A percentile compares a stretch with the other conserved stretches of the same genome.
These are phyloP conservation scores for Leptocoma aspasia DNA, from an alignment of 2,113 vertebrate genomes.

Conservation along the genomic window DNA sequence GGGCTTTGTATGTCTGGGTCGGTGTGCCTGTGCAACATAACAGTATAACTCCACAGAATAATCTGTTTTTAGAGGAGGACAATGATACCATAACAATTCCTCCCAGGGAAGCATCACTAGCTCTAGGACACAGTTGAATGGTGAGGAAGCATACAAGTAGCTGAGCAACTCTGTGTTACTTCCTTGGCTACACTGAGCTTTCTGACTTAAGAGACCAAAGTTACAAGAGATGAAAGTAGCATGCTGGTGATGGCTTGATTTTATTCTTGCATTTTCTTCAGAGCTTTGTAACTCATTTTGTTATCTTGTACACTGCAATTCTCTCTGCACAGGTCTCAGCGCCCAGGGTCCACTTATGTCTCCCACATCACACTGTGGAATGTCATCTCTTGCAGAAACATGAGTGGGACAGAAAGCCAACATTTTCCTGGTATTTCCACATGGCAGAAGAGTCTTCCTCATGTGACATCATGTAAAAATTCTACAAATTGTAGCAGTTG, in stretches of 20 bases:
- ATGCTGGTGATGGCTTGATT: not conserved
- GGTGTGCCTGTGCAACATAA: not conserved
- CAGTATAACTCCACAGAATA: not conserved
- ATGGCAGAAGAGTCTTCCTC: not conserved
- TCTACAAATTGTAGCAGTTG: not conserved
- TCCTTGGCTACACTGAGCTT: not conserved
- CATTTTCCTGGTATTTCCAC: not conserved
- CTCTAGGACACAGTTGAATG: not conserved
- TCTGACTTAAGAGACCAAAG: not conserved
- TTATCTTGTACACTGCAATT: not conserved
- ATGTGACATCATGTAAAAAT: not conserved
- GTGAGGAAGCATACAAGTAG: not conserved
- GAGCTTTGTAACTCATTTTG: not conserved
- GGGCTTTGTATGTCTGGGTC: not conserved
- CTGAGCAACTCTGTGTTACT: not conserved
- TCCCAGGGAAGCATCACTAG: not conserved
- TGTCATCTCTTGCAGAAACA: not conserved
- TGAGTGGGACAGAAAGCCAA: not conserved
- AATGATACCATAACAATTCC: not conserved
- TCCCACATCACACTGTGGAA: accelerated
- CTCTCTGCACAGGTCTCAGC: not conserved
- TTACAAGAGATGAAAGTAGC: not conserved
- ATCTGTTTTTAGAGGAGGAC: not conserved
- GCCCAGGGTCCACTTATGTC: not conserved
- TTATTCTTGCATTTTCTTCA: not conserved